Evolutionary conservation across 2,113 vertebrate species (phyloP), one percentile per base, ranked within the genome.

Genomic region (Nothobranchius kuhntae): DNA sequence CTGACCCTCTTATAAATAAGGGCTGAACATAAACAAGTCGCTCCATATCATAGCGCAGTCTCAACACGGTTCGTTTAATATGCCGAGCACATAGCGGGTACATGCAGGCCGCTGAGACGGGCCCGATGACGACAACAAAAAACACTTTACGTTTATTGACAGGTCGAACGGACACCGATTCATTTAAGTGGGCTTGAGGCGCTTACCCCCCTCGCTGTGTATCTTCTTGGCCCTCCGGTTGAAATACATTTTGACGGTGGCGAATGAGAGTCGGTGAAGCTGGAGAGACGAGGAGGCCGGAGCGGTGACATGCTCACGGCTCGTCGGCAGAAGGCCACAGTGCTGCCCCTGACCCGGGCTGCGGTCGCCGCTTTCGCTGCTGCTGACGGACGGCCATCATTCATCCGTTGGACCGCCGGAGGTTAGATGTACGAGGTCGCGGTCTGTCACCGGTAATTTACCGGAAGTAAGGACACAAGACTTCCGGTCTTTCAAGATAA

Each of bases 191-290:
- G 3, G 30, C 36, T 36, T 50, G 15, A 17, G 57, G 42, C n/a
- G 5, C 89, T 91, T 86, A 94, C 93, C 93, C 92, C 92, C 92
- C 85, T 93, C 91, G 53, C 89, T 91, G 91, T 94, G 93, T 68
- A 94, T 92, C 87, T 94, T 94, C 86, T 92, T 93, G 68, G 86
- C 88, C 79, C 92, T 87, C 86, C 92, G 89, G 85, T 93, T 92
- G 87, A 94, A 94, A 83, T 93, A 92, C 93, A 94, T 94, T 71
- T 85, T 91, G 85, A 73, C 89, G 67, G 61, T 80, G 71, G 62
- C 75, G 74, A 62, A 54, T 40, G 81, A 65, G 10, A 36, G 46
- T 85, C 76, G 64, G 55, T 70, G 65, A 61, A 64, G 80, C 81
- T 84, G 82, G 56, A 64, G 10, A 35, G 10, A 61, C 17, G 75